These are phyloP conservation scores for Folsomia candida DNA, from an alignment of 2,888 invertebrate genomes.

Conservation along the genomic window DNA sequence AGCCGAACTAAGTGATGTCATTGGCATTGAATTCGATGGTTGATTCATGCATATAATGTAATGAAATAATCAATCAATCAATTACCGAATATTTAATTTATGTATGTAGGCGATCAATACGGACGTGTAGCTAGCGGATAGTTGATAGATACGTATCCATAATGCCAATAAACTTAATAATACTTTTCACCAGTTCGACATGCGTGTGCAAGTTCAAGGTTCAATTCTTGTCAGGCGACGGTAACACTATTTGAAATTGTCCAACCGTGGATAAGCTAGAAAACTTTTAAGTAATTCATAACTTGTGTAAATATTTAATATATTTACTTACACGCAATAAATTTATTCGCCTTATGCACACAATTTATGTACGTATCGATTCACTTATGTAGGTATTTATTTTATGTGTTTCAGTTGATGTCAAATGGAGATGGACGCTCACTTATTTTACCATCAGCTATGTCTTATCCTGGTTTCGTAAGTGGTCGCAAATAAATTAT, in stretches of 20 bases:
- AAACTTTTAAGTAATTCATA: no score
- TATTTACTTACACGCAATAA: no score
- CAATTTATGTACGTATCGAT: no score
- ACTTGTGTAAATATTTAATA: no score
- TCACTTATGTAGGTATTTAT: no score
- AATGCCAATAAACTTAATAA: no score
- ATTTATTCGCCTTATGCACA: no score
- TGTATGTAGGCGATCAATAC: not conserved
- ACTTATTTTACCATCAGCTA: slow-evolving; percentile 47
- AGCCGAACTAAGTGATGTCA: no score
- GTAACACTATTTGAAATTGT: no score
- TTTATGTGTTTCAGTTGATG: slow-evolving; percentile 44
- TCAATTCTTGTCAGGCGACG: no score
- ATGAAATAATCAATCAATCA: not conserved
- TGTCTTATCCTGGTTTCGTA: slow-evolving; percentile 46
- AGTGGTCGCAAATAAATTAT: slow-evolving; percentile 12
- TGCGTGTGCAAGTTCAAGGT: not conserved
- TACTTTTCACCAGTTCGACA: not conserved
- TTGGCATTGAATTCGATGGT: no score
- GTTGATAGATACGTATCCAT: not conserved
- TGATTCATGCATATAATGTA: not conserved
- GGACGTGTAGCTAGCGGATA: not conserved
- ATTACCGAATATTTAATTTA: not conserved
- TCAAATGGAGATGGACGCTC: slow-evolving; percentile 48
- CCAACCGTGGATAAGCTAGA: no score